A percentile compares a stretch with the other conserved stretches of the same genome.
phyloP scores from a whole-genome alignment of 2,888 invertebrate species.

The Falcaria lacertinaria region DNA sequence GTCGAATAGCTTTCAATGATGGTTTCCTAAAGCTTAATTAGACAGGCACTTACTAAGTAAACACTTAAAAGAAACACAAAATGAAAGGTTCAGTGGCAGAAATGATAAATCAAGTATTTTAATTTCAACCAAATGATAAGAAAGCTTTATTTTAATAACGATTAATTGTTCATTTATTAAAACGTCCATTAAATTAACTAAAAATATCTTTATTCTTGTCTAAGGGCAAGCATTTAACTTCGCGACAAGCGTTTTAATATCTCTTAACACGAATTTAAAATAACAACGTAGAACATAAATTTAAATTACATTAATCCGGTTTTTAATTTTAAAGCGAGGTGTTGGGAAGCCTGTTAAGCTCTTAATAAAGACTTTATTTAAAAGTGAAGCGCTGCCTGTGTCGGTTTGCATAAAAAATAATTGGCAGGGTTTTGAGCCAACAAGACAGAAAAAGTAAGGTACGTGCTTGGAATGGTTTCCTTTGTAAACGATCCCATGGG shows the following conservation, averaged over 20 bases:
- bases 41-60: no score
- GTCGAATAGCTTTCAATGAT: no score
- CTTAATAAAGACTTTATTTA: conserved; percentile 24
- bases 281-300: neutral
- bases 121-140: no score
- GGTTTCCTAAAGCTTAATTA: no score
- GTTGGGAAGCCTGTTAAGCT: conserved; percentile 19
- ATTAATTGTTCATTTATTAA: no score
- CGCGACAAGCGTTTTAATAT: neutral
- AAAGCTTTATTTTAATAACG: no score
- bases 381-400: conserved; percentile 14
- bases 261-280: neutral
- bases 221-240: neutral
- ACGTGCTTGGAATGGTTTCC: neutral
- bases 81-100: no score
- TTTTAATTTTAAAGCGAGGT: conserved; percentile 23
- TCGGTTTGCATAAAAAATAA: conserved; percentile 18
- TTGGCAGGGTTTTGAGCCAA: neutral
- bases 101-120: no score
- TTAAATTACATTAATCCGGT: conserved; percentile 21
- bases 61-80: no score
- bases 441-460: neutral
- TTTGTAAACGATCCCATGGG: neutral
- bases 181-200: no score
- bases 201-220: conserved; percentile 6